A percentile compares a stretch with the other conserved stretches of the same genome.
Conservation (phyloP, 2,888 invertebrate species). For the Crocallis elinguaria region DNA sequence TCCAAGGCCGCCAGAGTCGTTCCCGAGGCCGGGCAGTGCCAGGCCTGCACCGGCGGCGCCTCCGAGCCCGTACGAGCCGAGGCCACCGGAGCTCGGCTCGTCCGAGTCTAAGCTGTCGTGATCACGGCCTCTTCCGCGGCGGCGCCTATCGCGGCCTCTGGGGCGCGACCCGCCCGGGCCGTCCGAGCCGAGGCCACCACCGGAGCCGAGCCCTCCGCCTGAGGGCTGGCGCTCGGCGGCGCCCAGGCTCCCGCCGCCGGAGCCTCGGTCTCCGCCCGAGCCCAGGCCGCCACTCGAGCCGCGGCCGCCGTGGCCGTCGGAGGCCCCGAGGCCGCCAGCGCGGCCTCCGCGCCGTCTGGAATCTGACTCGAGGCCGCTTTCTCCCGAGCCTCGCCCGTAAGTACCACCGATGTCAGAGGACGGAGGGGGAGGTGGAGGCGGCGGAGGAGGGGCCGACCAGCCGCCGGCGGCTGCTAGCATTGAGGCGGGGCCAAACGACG, state of each 20-base stretch:
- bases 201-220: slow-evolving; percentile 42
- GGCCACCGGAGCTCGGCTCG: slow-evolving; percentile 55
- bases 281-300: slow-evolving; percentile 45
- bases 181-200: slow-evolving; percentile 45
- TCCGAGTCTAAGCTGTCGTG: slow-evolving; percentile 61
- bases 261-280: slow-evolving; percentile 43
- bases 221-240: slow-evolving; percentile 40
- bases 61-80: slow-evolving; percentile 56
- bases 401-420: slow-evolving; percentile 57
- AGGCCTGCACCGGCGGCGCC: slow-evolving; percentile 58
- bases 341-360: slow-evolving; percentile 72
- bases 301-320: slow-evolving; percentile 41
- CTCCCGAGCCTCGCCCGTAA: slow-evolving; percentile 71
- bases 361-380: slow-evolving; percentile 77
- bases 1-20: slow-evolving; percentile 73
- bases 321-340: slow-evolving; percentile 51
- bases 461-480: slow-evolving; percentile 56
- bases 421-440: slow-evolving; percentile 72
- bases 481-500: slow-evolving; percentile 46
- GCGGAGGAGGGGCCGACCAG: slow-evolving; percentile 69
- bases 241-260: slow-evolving; percentile 41
- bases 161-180: slow-evolving; percentile 49
- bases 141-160: slow-evolving; percentile 69
- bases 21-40: slow-evolving; percentile 55
- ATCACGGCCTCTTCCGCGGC: slow-evolving; percentile 76